These are phyloP conservation scores for Halcyon chelicuti DNA, from an alignment of 2,797 vertebrate genomes.

Conservation along the genomic window DNA sequence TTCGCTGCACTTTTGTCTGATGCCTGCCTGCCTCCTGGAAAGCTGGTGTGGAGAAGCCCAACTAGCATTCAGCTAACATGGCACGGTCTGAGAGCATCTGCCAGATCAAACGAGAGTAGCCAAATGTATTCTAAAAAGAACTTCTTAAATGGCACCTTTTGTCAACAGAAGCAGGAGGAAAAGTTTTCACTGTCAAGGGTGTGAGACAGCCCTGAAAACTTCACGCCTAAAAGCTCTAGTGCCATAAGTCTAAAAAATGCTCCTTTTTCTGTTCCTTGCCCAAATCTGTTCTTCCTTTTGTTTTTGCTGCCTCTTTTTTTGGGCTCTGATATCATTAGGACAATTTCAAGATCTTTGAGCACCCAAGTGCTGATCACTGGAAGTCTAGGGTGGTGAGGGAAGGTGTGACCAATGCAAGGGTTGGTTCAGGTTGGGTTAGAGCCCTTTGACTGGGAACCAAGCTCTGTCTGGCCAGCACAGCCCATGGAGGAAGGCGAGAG, in stretches of 20 bases:
- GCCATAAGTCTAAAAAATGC: neutral
- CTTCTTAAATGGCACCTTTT: neutral
- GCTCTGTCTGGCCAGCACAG: neutral
- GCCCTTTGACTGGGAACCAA: neutral
- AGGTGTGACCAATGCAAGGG: accelerated
- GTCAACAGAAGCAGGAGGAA: neutral
- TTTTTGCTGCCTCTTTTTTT: neutral
- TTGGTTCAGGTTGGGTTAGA: neutral
- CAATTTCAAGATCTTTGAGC: neutral
- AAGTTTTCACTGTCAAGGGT: neutral
- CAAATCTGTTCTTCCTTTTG: neutral
- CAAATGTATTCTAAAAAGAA: neutral
- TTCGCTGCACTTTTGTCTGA: neutral
- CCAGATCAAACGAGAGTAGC: neutral
- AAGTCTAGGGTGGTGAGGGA: neutral
- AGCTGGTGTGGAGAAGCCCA: neutral
- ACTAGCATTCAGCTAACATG: neutral
- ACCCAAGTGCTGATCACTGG: neutral
- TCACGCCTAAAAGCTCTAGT: neutral
- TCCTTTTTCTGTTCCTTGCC: neutral
- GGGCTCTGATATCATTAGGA: neutral
- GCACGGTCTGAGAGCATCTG: neutral
- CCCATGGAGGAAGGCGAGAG: neutral
- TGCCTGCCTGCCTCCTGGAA: neutral
- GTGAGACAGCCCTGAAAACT: neutral